phyloP scores from a whole-genome alignment of 2,113 vertebrate genomes.

The Nannospalax galili region DNA sequence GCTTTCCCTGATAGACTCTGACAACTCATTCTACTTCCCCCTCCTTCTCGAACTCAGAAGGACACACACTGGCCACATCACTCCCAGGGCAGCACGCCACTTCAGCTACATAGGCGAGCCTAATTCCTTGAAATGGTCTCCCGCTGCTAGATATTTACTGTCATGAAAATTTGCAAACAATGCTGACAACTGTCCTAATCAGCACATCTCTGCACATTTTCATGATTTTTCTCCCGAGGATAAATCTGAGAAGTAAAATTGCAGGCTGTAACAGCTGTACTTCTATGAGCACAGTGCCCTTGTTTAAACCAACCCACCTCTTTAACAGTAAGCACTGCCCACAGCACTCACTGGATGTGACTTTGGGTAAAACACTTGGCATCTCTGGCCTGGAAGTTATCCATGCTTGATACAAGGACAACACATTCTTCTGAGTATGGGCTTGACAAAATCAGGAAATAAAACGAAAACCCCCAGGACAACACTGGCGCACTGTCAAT shows the following conservation, averaged over 20 bases:
- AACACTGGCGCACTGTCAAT: neutral
- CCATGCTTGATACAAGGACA: neutral
- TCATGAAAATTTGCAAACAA: neutral
- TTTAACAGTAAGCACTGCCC: neutral
- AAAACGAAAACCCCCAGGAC: neutral
- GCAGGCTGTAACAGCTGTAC: neutral
- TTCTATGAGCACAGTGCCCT: neutral
- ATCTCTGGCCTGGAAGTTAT: neutral
- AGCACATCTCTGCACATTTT: neutral
- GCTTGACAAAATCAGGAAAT: neutral
- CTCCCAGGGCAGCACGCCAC: neutral
- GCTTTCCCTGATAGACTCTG: neutral
- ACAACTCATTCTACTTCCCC: rapidly evolving
- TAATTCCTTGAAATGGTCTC: neutral
- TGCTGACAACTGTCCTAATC: neutral
- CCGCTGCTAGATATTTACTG: neutral
- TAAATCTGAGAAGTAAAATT: neutral
- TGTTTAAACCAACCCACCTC: too few species aligned
- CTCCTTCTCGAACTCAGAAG: neutral
- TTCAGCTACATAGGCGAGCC: neutral
- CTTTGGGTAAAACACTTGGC: neutral
- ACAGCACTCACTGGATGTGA: too few species aligned
- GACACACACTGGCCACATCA: rapidly evolving
- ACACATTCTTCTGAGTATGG: neutral
- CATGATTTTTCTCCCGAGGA: neutral